Base-by-base conservation (phyloP, 2,797 vertebrate species). In the Streptopelia turtur region DNA sequence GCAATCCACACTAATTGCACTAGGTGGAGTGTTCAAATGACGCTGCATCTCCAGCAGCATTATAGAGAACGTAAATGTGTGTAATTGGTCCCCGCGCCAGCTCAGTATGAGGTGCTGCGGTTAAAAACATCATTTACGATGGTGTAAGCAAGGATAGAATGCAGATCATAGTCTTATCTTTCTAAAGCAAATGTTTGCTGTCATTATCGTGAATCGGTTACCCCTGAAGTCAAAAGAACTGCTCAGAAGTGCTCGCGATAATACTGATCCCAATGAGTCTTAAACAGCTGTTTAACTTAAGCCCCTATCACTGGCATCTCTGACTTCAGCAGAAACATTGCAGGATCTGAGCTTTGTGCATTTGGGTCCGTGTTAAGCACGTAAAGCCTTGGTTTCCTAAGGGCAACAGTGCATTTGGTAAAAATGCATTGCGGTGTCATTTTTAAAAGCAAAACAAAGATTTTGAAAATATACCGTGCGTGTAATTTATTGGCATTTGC, bases 291-390 rank as follows among this genome's bases (percentile, higher is more conserved):
- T 66, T 80, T 63, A 77, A 83, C 89, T 77, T 61, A 79, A 82
- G 43, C 77, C 70, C 41, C 4, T 61, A 68, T 50, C 56, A 23
- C 17, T 74, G 82, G 45, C 88, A 90, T 68, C 64, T 7, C 61
- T 30, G 86, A 5, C 17, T 93, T 28, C 18, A 60, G 74, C 17
- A 61, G 47, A 4, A 61, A 45, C 31, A 2, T 45, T 31, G 56
- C 70, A 33, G 28, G 25, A 14, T 1, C 14, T 63, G 16, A 61
- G 78, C 41, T 75, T 55, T 52, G 11, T 1, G 2, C 5, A 3
- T 68, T 21, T 1, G 4, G 43, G 53, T 15, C 52, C 8, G 3
- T 0, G 3, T 16, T 52, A 11, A 76, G 17, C 76, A 9, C 0
- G 0, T 5, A 21, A 21, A 15, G 37, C 31, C 0, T 0, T 18